These are phyloP conservation scores for Callimorpha dominula DNA, from an alignment of 2,888 invertebrate species.

Conservation along the genomic window DNA sequence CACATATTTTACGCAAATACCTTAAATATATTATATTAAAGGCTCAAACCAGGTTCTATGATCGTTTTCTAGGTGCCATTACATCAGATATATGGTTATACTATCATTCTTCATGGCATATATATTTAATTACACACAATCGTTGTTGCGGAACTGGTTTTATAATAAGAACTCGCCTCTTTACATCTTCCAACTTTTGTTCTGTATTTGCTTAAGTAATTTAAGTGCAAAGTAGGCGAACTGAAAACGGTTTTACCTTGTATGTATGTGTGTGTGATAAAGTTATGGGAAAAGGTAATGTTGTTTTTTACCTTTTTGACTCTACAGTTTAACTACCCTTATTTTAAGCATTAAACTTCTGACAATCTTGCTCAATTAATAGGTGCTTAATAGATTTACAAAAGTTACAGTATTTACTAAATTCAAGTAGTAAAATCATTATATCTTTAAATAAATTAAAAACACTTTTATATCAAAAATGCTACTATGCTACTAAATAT, in stretches of 20 bases:
- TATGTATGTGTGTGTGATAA: background rate
- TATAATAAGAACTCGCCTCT: background rate
- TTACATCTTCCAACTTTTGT: background rate
- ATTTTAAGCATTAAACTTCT: background rate
- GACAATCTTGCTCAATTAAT: background rate
- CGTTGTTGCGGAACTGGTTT: constrained; percentile 48
- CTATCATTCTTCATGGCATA: constrained; percentile 21
- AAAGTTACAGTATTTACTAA: background rate
- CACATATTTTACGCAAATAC: constrained; percentile 19
- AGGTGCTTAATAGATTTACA: background rate
- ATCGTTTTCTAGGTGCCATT: constrained; percentile 27
- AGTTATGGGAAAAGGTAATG: background rate
- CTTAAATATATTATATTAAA: background rate
- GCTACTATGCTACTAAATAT: too few relatives aligned
- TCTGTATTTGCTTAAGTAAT: background rate
- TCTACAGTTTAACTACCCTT: background rate
- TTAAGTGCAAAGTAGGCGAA: background rate
- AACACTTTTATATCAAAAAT: too few relatives aligned
- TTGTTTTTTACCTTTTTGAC: background rate
- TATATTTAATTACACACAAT: constrained; percentile 16
- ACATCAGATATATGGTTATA: constrained; percentile 29
- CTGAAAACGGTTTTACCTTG: background rate
- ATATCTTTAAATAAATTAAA: too few relatives aligned
- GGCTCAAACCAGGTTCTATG: background rate
- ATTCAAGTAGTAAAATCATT: background rate